These are phyloP conservation scores for Luffia ferchaultella DNA, from an alignment of 2,888 invertebrate genomes.

Conservation along the genomic window DNA sequence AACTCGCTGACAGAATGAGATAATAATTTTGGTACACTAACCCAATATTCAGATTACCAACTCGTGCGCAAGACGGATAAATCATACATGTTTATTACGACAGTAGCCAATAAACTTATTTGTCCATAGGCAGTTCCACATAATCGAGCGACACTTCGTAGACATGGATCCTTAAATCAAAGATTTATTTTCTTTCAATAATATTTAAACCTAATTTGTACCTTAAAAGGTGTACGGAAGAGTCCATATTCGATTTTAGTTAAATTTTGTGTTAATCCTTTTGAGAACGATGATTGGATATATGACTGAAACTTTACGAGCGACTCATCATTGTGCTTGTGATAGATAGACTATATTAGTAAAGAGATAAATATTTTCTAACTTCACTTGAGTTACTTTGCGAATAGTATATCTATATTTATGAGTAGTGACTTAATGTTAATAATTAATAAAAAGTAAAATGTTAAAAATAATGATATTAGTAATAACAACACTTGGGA, in stretches of 20 bases:
- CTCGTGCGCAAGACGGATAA: constrained; percentile 30
- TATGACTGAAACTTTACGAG: constrained; percentile 37
- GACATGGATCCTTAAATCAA: constrained; percentile 51
- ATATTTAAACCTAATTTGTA: constrained; percentile 16
- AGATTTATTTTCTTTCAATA: constrained; percentile 43
- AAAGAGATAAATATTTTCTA: neutral
- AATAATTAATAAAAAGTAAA: too few species aligned
- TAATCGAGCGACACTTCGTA: constrained; percentile 45
- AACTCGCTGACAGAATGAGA: neutral
- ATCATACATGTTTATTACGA: constrained; percentile 46
- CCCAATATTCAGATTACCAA: constrained; percentile 25
- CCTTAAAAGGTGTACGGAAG: constrained; percentile 16
- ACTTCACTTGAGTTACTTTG: neutral
- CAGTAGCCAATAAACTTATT: constrained; percentile 59
- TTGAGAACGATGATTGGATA: constrained; percentile 24
- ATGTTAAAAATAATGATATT: too few species aligned
- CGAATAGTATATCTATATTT: too few species aligned
- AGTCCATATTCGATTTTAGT: constrained; percentile 13
- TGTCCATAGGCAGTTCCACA: constrained; percentile 49
- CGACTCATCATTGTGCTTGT: constrained; percentile 28
- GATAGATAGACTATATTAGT: constrained; percentile 27
- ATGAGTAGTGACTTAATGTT: too few species aligned
- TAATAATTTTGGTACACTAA: constrained; percentile 17
- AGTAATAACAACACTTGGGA: too few species aligned
- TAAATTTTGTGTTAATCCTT: constrained; percentile 19